Evolutionary conservation across 2,113 vertebrate species (phyloP), one percentile per base, ranked within the genome.

Genomic region (Urocolius indicus): DNA sequence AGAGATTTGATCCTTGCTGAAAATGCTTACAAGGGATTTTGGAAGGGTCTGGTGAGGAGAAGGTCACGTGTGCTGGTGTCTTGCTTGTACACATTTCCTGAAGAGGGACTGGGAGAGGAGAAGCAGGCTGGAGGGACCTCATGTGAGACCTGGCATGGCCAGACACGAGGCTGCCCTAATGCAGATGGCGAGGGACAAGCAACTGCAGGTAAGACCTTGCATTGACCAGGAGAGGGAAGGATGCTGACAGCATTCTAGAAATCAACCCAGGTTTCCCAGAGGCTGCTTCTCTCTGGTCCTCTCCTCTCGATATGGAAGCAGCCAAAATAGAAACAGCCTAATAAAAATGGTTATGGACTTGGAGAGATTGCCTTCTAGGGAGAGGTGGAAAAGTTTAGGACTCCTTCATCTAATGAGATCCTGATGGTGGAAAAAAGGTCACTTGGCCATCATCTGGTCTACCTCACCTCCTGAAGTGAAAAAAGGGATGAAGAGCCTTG

Each of bases 131-230:
- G 52, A 61, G 58, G 14, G 23, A 79, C 27, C 30, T 78, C 3
- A 2, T 43, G 19, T 78, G 49, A 76, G 57, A 61, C 14, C 10
- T 85, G 29, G 21, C 1, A 0, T 23, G 27, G 36, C 15, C 0
- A 0, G 11, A 63, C 0, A 0, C 34, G 30, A n/a, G 41, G 17
- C 72, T 83, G 27, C n/a, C 26, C 21, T 3, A 1, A 1, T 43
- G 26, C 16, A 13, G 32, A 29, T 48, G 23, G 10, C 0, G 0
- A 9, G 29, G 34, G 65, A 29, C 16, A 17, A 21, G 18, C 27
- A 11, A 51, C 32, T 1, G 0, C 48, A 86, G 51, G 36, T 87
- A 86, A 36, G 58, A 41, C 26, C 3, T 0, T 26, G 20, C 32
- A 19, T 51, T 5, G 1, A 32, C 14, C 51, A 67, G 51, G 55